Base-by-base conservation (phyloP, 2,888 invertebrate species). In the Andrena trimmerana region DNA sequence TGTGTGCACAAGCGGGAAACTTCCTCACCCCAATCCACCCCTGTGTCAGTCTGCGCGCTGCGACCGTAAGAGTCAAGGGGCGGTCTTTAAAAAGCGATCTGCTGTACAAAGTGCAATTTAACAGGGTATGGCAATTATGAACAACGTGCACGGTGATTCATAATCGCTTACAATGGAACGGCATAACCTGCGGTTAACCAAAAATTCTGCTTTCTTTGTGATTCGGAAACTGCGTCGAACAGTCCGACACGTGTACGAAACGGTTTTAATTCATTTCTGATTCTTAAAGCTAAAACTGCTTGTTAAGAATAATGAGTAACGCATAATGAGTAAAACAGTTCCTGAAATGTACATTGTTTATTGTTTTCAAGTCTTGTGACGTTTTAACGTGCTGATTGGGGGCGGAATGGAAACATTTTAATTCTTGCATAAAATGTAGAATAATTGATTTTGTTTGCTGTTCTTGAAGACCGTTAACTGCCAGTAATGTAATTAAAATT, bases 41-140 rank as follows among this genome's bases (percentile, higher is more conserved):
- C 42, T 24, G 66, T 36, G 65, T 63, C 67, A 20, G 69, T 68
- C 63, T 54, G 42, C 13, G 16, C 68, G 59, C 31, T 27, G 73
- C 69, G 54, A 78, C 78, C 70, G 29, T 62, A 62, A 48, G 66
- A 83, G 42, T 69, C 42, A 4, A 77, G 63, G n/a, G 27, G 57
- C 57, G 63, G 54, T 73, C 75, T 86, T 86, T 70, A 81, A 86
- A 86, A 81, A 67, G 71, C 29, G 52, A 66, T 81, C 54, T 13
- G 59, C 68, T 7, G 67, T 6, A 36, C 31, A 78, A 76, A 84
- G 70, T 48, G 70, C 16, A 81, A 70, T 81, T 76, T 72, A 72
- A 83, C 71, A 27, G 5, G 36, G 20, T 29, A 29, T 20, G 0
- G 27, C 62, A 71, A 80, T 80, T 78, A 71, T 70, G 57, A 29